phyloP scores from a whole-genome alignment of 2,113 vertebrate genomes.

The Hippocampus guttulatus region DNA sequence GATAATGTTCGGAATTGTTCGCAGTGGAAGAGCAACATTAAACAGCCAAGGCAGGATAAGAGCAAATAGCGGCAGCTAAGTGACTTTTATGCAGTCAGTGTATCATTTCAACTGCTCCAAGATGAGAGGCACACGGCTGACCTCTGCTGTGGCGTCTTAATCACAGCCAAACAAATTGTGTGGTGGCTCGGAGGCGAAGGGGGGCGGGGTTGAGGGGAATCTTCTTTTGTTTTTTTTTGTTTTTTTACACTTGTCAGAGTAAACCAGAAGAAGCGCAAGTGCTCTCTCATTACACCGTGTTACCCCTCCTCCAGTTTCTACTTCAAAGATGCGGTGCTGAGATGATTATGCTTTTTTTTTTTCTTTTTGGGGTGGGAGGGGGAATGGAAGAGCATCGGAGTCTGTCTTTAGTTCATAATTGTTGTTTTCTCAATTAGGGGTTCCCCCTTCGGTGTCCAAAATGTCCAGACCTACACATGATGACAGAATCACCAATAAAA shows the following conservation, averaged over 20 bases:
- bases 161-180: constrained; percentile 54
- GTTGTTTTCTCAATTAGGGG: not conserved
- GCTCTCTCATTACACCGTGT: constrained; percentile 36
- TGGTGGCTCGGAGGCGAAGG: not conserved
- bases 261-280: constrained; percentile 19
- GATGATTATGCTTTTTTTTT: constrained; percentile 21
- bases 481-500: not conserved
- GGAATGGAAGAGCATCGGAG: constrained; percentile 14
- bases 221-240: constrained; percentile 22
- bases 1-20: not conserved
- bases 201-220: not conserved
- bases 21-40: constrained; percentile 6
- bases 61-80: constrained; percentile 14
- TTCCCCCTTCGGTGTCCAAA: not conserved
- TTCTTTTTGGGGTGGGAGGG: not conserved
- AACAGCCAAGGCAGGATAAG: not conserved
- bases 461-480: not conserved
- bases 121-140: constrained; percentile 49
- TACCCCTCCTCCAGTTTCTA: constrained; percentile 27
- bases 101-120: constrained; percentile 37
- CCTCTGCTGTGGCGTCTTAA: constrained; percentile 51
- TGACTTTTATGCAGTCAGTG: constrained; percentile 12
- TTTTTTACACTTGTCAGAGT: constrained; percentile 17
- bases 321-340: constrained; percentile 6
- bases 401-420: not conserved